phyloP scores from a whole-genome alignment of 2,888 invertebrate genomes.

The Hirtodrosophila alboralis region DNA sequence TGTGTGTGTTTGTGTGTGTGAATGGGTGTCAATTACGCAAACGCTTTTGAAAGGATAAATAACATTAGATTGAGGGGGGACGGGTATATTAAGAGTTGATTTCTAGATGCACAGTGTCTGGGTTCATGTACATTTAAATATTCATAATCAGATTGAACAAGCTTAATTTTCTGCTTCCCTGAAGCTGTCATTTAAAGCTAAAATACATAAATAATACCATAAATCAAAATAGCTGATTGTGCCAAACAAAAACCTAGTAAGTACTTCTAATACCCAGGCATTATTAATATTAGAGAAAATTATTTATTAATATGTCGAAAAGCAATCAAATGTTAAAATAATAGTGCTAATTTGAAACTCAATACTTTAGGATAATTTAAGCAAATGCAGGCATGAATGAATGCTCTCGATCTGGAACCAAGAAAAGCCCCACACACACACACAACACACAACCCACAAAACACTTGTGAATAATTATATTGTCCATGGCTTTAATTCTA shows the following conservation, averaged over 20 bases:
- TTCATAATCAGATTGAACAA: background rate
- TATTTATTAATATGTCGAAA: too few relatives aligned
- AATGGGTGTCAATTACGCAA: slow-evolving; percentile 59
- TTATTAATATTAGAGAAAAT: too few relatives aligned
- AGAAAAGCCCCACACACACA: slow-evolving; percentile 2
- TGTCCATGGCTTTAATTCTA: slow-evolving; percentile 19
- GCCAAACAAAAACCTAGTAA: too few relatives aligned
- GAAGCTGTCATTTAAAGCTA: too few relatives aligned
- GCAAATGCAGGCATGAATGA: slow-evolving; percentile 1
- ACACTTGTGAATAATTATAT: slow-evolving; percentile 19
- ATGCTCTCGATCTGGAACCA: background rate
- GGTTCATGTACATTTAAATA: background rate
- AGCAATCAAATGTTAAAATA: too few relatives aligned
- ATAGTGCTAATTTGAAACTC: background rate
- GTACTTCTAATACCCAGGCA: too few relatives aligned
- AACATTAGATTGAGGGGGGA: slow-evolving; percentile 2
- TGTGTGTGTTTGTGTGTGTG: background rate
- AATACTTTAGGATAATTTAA: slow-evolving; percentile 7
- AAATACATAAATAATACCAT: too few relatives aligned
- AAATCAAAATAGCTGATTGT: too few relatives aligned
- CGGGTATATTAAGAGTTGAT: slow-evolving; percentile 6
- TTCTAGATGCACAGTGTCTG: background rate
- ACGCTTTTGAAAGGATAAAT: slow-evolving; percentile 34
- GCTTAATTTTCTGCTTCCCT: background rate
- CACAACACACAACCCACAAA: background rate